These are phyloP conservation scores for Arion vulgaris DNA, from an alignment of 1,140 invertebrate species.

Conservation along the genomic window DNA sequence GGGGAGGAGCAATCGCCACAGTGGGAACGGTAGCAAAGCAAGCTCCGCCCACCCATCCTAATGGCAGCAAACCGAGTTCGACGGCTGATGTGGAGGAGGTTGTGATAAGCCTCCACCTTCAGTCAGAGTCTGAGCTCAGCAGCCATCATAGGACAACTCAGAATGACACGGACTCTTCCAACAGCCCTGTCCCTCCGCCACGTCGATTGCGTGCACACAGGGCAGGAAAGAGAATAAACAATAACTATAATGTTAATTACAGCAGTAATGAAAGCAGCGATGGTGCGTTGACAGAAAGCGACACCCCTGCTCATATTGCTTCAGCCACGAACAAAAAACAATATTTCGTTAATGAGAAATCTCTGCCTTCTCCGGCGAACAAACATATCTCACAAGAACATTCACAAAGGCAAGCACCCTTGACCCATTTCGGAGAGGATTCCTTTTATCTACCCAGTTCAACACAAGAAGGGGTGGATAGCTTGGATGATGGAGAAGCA, in stretches of 20 bases:
- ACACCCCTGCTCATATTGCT: background rate
- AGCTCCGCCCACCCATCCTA: slow-evolving; percentile 12
- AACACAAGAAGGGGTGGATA: slow-evolving; percentile 28
- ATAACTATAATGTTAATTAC: slow-evolving; percentile 7
- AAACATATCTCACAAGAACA: background rate
- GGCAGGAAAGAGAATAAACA: slow-evolving; percentile 11
- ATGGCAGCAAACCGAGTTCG: slow-evolving; percentile 27
- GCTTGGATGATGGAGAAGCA: slow-evolving; percentile 39
- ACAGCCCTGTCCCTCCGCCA: slow-evolving; percentile 42
- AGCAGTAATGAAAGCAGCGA: slow-evolving; percentile 24
- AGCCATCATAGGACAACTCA: slow-evolving; percentile 48
- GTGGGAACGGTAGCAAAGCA: slow-evolving; percentile 5
- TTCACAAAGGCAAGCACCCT: slow-evolving; percentile 26
- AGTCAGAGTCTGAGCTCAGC: slow-evolving; percentile 59
- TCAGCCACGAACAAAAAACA: slow-evolving; percentile 37
- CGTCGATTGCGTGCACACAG: slow-evolving; percentile 25
- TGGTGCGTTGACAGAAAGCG: background rate
- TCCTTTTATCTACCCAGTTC: slow-evolving; percentile 53
- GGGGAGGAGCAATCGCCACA: slow-evolving; percentile 41
- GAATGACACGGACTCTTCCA: slow-evolving; percentile 67
- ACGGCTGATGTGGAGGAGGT: slow-evolving; percentile 42
- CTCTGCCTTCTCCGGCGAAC: slow-evolving; percentile 35
- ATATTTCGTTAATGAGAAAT: slow-evolving; percentile 38
- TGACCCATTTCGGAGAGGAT: slow-evolving; percentile 41
- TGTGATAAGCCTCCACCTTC: slow-evolving; percentile 52